A percentile compares a stretch with the other conserved stretches of the same genome.
phyloP scores from a whole-genome alignment of 2,797 vertebrate species.

The Phrynocephalus vlangalii region DNA sequence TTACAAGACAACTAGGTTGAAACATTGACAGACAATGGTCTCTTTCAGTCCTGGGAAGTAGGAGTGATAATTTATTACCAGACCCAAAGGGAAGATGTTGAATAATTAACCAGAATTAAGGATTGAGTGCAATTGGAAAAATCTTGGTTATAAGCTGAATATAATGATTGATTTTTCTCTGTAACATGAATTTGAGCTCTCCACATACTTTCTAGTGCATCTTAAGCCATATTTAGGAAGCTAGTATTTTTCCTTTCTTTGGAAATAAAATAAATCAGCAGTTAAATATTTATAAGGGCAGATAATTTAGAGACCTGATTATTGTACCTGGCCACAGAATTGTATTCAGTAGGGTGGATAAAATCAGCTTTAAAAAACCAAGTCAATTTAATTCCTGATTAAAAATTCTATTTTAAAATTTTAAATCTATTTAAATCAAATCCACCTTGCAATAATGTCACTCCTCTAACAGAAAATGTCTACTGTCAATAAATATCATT shows the following conservation, averaged over 20 bases:
- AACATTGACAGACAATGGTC: conserved; percentile 20
- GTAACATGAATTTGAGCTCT: neutral
- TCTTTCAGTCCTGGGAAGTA: conserved; percentile 35
- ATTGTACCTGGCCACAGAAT: neutral
- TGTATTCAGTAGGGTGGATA: too few relatives aligned
- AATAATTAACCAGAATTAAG: conserved; percentile 37
- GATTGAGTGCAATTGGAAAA: conserved; percentile 18
- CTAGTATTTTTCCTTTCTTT: neutral
- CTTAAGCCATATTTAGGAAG: neutral
- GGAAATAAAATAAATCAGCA: neutral
- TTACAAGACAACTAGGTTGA: conserved; percentile 28
- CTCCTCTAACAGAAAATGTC: neutral
- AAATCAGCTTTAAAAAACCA: too few relatives aligned
- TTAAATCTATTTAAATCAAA: too few relatives aligned
- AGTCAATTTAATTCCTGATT: too few relatives aligned
- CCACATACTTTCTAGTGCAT: neutral
- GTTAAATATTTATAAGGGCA: neutral
- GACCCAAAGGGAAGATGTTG: conserved; percentile 18
- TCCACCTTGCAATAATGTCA: neutral
- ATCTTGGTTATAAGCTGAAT: conserved; percentile 1
- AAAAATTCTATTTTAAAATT: too few relatives aligned
- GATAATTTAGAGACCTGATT: neutral
- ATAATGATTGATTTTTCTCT: neutral
- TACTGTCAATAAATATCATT: neutral
- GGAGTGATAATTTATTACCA: conserved; percentile 44